Evolutionary conservation across 1,140 invertebrate genomes (phyloP).

Genomic region (Helicoverpa armigera): DNA sequence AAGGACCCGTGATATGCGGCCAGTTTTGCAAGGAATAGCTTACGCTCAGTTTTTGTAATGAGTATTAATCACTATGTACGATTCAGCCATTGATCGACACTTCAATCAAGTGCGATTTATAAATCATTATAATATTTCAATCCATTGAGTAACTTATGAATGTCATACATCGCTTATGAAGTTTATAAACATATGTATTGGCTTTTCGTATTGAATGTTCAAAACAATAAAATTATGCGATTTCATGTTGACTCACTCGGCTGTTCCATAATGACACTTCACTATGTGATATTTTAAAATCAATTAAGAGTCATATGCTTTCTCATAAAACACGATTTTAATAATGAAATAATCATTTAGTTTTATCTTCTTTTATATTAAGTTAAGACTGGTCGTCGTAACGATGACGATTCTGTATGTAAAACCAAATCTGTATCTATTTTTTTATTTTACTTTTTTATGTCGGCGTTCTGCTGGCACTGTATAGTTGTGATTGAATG

Average conservation of each 20-base stretch:
- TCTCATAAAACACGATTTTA: background rate
- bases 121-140: too few species aligned
- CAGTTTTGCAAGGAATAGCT: background rate
- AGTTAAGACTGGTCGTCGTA: slow-evolving; percentile 7
- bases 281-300: background rate
- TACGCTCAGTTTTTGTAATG: slow-evolving; percentile 2
- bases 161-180: too few species aligned
- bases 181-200: background rate
- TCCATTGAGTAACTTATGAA: too few species aligned
- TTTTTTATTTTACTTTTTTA: slow-evolving; percentile 19
- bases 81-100: background rate
- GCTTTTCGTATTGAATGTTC: background rate
- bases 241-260: background rate
- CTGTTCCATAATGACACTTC: background rate
- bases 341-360: background rate
- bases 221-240: too few species aligned
- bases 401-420: slow-evolving; percentile 15
- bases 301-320: slow-evolving; percentile 19
- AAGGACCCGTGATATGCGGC: background rate
- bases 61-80: background rate
- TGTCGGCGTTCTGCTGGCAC: background rate
- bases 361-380: background rate
- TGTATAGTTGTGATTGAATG: slow-evolving; percentile 9
- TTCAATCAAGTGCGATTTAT: background rate
- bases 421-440: slow-evolving; percentile 19